phyloP scores from a whole-genome alignment of 2,888 invertebrate genomes.

The Xestia rhomboidea region DNA sequence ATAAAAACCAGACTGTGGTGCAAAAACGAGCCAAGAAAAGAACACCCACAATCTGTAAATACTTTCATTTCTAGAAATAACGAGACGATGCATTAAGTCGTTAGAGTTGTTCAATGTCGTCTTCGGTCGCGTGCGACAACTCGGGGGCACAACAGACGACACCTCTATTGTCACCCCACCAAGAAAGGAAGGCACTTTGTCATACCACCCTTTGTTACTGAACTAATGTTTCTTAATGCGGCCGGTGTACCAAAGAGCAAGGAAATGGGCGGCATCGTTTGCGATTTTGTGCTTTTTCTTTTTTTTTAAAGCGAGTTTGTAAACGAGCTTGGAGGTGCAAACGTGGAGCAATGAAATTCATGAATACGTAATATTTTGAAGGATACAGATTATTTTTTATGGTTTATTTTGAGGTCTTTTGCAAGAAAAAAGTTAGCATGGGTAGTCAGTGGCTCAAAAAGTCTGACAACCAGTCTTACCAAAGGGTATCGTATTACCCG shows the following conservation, averaged over 20 bases:
- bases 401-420: background rate
- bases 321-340: slow-evolving; percentile 36
- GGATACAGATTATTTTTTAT: slow-evolving; percentile 29
- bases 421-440: background rate
- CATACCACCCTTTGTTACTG: slow-evolving; percentile 83
- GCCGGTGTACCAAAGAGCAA: slow-evolving; percentile 75
- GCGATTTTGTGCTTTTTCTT: slow-evolving; percentile 68
- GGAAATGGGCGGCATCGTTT: slow-evolving; percentile 79
- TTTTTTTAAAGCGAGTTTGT: slow-evolving; percentile 56
- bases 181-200: slow-evolving; percentile 82
- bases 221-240: slow-evolving; percentile 85
- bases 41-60: slow-evolving; percentile 47
- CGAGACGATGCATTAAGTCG: slow-evolving; percentile 84
- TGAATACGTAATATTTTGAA: slow-evolving; percentile 47
- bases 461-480: too few relatives aligned
- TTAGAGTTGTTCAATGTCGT: slow-evolving; percentile 77
- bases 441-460: too few relatives aligned
- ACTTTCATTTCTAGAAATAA: slow-evolving; percentile 72
- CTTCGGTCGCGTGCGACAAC: slow-evolving; percentile 73
- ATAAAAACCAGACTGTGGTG: slow-evolving; percentile 42
- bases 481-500: too few relatives aligned
- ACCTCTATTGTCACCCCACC: slow-evolving; percentile 78
- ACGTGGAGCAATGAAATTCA: slow-evolving; percentile 47
- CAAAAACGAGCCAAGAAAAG: slow-evolving; percentile 40
- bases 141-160: slow-evolving; percentile 71